Conservation (phyloP, 2,797 vertebrate species). For the Psittacula derbiana region DNA sequence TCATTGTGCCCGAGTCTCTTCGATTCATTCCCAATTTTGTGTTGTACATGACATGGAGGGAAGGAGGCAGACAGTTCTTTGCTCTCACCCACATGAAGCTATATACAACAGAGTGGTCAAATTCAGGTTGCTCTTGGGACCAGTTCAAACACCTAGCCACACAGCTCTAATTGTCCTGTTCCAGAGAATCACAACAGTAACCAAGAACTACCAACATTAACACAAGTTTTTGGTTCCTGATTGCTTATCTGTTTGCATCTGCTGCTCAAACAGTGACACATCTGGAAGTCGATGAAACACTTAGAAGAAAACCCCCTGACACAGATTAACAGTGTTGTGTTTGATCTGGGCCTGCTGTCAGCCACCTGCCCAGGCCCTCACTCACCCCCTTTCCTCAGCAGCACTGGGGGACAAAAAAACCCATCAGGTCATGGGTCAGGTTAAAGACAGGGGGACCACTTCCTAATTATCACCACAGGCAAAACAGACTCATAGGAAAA, state of each 20-base stretch:
- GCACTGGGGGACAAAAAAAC: not conserved
- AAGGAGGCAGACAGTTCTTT: not conserved
- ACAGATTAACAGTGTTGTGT: not conserved
- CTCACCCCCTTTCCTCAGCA: not conserved
- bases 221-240: not conserved
- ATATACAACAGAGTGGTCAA: not conserved
- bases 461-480: not conserved
- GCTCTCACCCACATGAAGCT: not conserved
- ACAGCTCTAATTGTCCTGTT: not conserved
- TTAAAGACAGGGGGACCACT: not conserved
- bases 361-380: accelerated
- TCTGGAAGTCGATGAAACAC: not conserved
- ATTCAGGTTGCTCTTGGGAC: not conserved
- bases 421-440: not conserved
- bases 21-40: too few species aligned
- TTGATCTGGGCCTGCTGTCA: not conserved
- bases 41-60: accelerated
- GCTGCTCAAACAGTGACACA: not conserved
- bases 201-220: not conserved
- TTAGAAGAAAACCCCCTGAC: not conserved
- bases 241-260: not conserved
- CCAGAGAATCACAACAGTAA: not conserved
- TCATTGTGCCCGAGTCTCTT: not conserved
- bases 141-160: not conserved
- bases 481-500: not conserved